A percentile compares a stretch with the other conserved stretches of the same genome.
These are phyloP conservation scores for Barnardius zonarius DNA, from an alignment of 2,113 vertebrate genomes.

Conservation along the genomic window DNA sequence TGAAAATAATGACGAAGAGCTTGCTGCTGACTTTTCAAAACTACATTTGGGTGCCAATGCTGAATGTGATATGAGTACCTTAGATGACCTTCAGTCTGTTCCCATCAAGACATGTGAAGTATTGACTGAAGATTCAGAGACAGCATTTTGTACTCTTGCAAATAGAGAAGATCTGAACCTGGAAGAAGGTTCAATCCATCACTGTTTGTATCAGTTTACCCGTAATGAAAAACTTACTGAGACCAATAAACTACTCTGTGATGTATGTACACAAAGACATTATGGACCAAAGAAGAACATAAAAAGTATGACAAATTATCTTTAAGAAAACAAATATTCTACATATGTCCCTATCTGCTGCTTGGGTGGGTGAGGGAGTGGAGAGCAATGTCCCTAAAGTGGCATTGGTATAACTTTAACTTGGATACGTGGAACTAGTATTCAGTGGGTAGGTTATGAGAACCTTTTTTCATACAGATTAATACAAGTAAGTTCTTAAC, in stretches of 20 bases:
- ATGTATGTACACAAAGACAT: conserved; percentile 82
- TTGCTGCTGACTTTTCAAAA: conserved; percentile 73
- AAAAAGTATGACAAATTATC: conserved; percentile 69
- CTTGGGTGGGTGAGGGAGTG: background rate
- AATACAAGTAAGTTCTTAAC: background rate
- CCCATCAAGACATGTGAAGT: conserved; percentile 74
- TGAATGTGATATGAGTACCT: conserved; percentile 46
- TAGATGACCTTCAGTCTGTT: conserved; percentile 48
- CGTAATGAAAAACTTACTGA: conserved; percentile 86
- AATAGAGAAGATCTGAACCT: conserved; percentile 72
- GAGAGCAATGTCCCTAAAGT: background rate
- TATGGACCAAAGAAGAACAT: conserved; percentile 66
- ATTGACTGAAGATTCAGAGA: conserved; percentile 81
- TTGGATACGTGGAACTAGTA: background rate
- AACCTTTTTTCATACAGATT: background rate
- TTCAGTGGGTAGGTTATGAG: background rate
- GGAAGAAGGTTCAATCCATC: conserved; percentile 84
- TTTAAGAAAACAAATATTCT: background rate
- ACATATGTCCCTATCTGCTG: background rate
- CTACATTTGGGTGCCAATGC: conserved; percentile 73
- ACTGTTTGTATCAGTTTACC: conserved; percentile 92
- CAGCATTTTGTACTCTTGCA: conserved; percentile 85
- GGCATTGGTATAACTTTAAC: background rate
- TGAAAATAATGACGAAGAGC: conserved; percentile 45
- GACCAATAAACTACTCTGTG: conserved; percentile 90